Evolutionary conservation across 2,797 vertebrate genomes (phyloP).

Genomic region (Peromyscus nudipes): DNA sequence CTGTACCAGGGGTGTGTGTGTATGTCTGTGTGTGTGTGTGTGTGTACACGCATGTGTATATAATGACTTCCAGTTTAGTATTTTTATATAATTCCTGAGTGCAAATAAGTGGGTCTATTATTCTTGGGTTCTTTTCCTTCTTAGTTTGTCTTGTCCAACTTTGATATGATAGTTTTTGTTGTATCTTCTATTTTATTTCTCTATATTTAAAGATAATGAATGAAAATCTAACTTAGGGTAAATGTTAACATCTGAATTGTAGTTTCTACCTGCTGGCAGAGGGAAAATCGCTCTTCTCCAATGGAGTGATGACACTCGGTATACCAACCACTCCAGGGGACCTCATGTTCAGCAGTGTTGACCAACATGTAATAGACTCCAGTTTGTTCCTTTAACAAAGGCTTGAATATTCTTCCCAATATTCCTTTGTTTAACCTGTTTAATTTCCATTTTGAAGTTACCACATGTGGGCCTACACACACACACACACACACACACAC

Average conservation of each 20-base stretch:
- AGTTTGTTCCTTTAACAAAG: background rate
- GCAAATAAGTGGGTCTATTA: background rate
- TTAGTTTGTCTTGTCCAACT: background rate
- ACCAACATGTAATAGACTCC: background rate
- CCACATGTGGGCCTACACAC: background rate
- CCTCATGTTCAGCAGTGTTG: background rate
- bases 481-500: background rate
- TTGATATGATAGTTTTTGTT: background rate
- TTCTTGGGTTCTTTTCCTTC: background rate
- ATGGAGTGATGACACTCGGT: background rate
- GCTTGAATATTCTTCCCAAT: background rate
- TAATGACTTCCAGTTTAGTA: background rate
- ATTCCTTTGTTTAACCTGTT: background rate
- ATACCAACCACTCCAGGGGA: background rate
- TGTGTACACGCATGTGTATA: background rate
- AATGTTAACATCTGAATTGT: background rate
- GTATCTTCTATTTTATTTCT: background rate
- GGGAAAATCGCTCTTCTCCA: background rate
- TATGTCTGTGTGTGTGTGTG: too few species aligned
- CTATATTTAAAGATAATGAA: background rate
- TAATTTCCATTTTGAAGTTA: slow-evolving; percentile 53
- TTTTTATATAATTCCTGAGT: background rate
- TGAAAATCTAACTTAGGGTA: background rate
- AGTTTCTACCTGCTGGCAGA: background rate
- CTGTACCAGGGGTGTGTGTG: too few species aligned